Evolutionary conservation across 1,140 invertebrate genomes (phyloP).

Genomic region (Drosophila rhopaloa): DNA sequence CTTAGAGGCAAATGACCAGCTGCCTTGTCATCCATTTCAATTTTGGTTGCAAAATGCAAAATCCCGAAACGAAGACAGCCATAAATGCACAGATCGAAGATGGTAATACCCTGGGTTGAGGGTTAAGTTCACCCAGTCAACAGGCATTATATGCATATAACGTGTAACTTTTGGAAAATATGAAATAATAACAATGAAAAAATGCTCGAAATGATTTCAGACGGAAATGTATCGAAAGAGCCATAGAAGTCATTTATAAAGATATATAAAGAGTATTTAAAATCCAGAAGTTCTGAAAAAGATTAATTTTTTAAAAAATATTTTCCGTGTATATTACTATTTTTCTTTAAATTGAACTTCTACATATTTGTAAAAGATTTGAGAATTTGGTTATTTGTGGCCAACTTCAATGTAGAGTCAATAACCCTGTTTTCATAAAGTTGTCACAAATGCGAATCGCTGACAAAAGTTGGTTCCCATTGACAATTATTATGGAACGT

Average conservation of each 20-base stretch:
- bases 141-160: no score
- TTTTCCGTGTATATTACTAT: no score
- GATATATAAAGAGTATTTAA: no score
- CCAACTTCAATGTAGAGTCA: not conserved
- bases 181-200: not conserved
- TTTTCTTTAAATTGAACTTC: no score
- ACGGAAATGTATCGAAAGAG: no score
- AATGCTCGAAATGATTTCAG: no score
- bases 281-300: no score
- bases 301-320: no score
- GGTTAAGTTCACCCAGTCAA: not conserved
- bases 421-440: not conserved
- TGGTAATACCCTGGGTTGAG: conserved; percentile 11
- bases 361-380: not conserved
- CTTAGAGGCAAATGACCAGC: conserved; percentile 60
- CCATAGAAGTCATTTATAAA: no score
- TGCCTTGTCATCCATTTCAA: conserved; percentile 59
- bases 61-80: conserved; percentile 15
- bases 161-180: no score
- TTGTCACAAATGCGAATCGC: conserved; percentile 3
- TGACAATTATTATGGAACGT: conserved; percentile 46
- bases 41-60: conserved; percentile 39
- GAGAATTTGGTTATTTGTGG: not conserved
- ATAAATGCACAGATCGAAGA: conserved; percentile 2
- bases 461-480: conserved; percentile 56